Percentiles rank a stretch among this genome's conserved stretches.
These are phyloP conservation scores for Netelia melanura DNA, from an alignment of 2,888 invertebrate species.

Conservation along the genomic window DNA sequence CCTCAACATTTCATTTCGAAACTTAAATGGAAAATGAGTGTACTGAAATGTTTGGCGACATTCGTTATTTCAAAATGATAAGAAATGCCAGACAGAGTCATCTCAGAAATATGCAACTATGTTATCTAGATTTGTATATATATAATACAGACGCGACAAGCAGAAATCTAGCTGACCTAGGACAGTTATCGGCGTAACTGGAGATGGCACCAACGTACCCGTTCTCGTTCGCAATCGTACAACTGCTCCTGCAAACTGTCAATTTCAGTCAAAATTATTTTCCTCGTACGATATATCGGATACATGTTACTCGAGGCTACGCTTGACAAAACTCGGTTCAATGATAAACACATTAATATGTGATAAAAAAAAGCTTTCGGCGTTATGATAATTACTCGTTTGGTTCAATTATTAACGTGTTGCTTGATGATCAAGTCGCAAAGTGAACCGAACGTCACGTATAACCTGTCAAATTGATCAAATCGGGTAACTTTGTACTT, in stretches of 20 bases:
- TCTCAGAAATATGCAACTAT: not conserved
- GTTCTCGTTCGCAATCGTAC: slow-evolving; percentile 22
- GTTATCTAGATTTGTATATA: not conserved
- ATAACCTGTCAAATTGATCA: slow-evolving; percentile 28
- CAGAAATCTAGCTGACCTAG: slow-evolving; percentile 33
- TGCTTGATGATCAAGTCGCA: slow-evolving; percentile 30
- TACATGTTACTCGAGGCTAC: slow-evolving; percentile 38
- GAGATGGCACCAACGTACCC: slow-evolving; percentile 35
- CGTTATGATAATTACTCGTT: not conserved
- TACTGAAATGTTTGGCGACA: not conserved
- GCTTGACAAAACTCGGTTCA: slow-evolving; percentile 34
- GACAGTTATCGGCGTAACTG: slow-evolving; percentile 34
- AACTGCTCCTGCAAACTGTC: slow-evolving; percentile 45
- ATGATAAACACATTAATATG: slow-evolving; percentile 31
- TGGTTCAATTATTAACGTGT: not conserved
- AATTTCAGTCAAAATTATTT: slow-evolving; percentile 46
- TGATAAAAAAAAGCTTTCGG: not conserved
- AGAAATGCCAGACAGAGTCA: not conserved
- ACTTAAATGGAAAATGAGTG: not conserved
- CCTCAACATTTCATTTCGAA: not conserved
- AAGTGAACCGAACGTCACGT: slow-evolving; percentile 21
- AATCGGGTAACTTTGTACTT: not conserved
- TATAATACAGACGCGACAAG: not conserved
- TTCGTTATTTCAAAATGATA: not conserved
- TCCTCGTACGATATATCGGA: slow-evolving; percentile 22